These are phyloP conservation scores for Colletes collaris DNA, from an alignment of 2,888 invertebrate species.

Conservation along the genomic window DNA sequence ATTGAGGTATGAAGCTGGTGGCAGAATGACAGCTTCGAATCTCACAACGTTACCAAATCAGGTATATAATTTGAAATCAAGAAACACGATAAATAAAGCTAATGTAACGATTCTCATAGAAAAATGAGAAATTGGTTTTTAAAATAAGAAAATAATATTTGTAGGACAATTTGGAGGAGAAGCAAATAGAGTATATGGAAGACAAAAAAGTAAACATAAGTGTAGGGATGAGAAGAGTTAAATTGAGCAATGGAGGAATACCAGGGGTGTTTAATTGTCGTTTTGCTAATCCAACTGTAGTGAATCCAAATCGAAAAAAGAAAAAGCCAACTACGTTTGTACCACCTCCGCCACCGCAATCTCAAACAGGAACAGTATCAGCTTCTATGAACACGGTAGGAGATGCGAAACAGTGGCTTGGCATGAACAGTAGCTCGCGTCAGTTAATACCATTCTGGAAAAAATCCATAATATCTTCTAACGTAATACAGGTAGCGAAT, in stretches of 20 bases:
- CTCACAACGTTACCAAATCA: conserved; percentile 73
- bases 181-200: conserved; percentile 71
- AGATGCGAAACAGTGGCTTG: conserved; percentile 77
- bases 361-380: conserved; percentile 67
- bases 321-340: conserved; percentile 96
- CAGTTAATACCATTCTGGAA: conserved; percentile 89
- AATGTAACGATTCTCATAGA: neutral
- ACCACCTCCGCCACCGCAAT: conserved; percentile 87
- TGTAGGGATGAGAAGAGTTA: conserved; percentile 74
- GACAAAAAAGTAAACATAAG: conserved; percentile 73
- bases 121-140: neutral
- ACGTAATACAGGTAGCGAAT: conserved; percentile 74
- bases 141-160: conserved; percentile 1
- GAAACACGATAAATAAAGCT: too few species aligned
- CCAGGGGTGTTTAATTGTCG: conserved; percentile 96
- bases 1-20: conserved; percentile 88
- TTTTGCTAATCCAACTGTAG: conserved; percentile 89
- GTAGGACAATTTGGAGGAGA: conserved; percentile 74
- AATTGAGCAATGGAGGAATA: conserved; percentile 84
- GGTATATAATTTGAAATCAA: conserved; percentile 50
- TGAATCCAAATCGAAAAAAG: conserved; percentile 90
- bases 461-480: conserved; percentile 86
- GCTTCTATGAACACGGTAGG: conserved; percentile 68
- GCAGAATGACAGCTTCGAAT: conserved; percentile 81
- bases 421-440: conserved; percentile 73